These are phyloP conservation scores for Herpetotheres cachinnans DNA, from an alignment of 2,113 vertebrate genomes.

Conservation along the genomic window DNA sequence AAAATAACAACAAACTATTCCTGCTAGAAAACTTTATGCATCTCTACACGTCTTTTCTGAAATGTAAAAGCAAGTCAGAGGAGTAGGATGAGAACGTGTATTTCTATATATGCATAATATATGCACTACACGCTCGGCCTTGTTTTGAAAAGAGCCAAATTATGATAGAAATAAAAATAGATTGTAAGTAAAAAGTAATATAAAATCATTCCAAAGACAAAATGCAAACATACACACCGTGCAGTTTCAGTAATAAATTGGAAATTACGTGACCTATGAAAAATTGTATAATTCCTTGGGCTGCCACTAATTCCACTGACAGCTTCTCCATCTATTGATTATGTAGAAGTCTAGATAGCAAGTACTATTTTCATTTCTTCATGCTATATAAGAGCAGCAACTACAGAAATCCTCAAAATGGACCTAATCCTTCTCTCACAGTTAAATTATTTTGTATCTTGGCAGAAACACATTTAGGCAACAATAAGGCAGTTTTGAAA, in stretches of 20 bases:
- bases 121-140: neutral
- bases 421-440: neutral
- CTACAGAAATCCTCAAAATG: neutral
- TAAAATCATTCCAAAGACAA: neutral
- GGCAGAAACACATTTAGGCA: neutral
- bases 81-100: neutral
- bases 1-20: neutral
- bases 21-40: neutral
- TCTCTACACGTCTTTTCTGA: neutral
- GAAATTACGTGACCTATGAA: neutral
- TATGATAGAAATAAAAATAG: neutral
- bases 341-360: neutral
- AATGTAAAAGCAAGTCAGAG: neutral
- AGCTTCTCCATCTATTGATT: neutral
- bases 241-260: neutral
- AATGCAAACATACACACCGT: neutral
- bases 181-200: neutral
- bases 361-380: neutral
- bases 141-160: neutral
- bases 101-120: neutral
- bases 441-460: neutral
- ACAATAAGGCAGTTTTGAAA: neutral
- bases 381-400: neutral
- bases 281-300: neutral
- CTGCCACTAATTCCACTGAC: neutral